Evolutionary conservation across 2,113 vertebrate species (phyloP).

Genomic region (Delphinus delphis): DNA sequence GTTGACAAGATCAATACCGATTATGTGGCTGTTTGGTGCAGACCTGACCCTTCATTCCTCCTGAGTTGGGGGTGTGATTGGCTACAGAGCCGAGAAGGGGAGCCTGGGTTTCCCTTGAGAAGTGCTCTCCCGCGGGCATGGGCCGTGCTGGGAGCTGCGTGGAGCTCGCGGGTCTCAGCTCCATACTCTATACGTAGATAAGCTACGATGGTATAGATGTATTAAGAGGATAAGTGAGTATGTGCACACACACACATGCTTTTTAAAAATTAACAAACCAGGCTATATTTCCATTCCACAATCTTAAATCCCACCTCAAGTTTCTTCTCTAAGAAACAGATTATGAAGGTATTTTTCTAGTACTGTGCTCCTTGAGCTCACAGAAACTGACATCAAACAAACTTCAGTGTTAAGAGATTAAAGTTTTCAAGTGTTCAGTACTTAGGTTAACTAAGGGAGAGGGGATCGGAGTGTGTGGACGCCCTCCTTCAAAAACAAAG

Average conservation of each 20-base stretch:
- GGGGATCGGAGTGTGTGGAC: neutral
- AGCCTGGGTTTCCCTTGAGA: fast-evolving
- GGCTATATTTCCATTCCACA: neutral
- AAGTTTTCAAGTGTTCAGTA: too few relatives aligned
- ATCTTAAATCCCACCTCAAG: neutral
- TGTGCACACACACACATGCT: fast-evolving
- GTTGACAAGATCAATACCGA: neutral
- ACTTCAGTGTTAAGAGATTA: neutral
- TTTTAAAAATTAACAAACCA: neutral
- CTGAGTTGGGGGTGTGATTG: neutral
- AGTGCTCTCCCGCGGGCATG: neutral
- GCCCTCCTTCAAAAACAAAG: fast-evolving
- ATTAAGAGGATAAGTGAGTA: neutral
- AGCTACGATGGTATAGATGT: neutral
- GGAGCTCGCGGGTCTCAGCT: neutral
- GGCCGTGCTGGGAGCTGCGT: neutral
- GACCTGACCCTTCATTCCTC: fast-evolving
- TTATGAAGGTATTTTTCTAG: neutral
- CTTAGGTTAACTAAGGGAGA: too few relatives aligned
- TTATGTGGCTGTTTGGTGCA: neutral
- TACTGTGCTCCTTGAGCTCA: neutral
- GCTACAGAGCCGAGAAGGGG: too few relatives aligned
- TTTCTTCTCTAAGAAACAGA: neutral
- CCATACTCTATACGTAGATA: fast-evolving
- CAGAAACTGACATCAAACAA: neutral